Base-by-base conservation (phyloP, 1,140 invertebrate genomes). In the Brachionus koreanus region DNA sequence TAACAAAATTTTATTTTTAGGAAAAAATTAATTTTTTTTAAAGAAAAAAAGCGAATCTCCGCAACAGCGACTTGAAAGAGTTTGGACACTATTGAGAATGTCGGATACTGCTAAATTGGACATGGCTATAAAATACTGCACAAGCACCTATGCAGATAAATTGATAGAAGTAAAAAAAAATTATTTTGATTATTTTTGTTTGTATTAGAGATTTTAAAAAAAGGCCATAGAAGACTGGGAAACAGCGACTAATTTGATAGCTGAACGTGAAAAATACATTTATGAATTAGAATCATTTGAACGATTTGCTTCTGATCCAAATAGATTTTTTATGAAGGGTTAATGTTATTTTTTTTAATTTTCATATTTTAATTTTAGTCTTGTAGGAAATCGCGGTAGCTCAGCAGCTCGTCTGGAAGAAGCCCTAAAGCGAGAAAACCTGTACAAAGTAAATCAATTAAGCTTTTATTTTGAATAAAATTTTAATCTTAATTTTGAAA, bases 81-180 rank as follows among this genome's bases (percentile, higher is more conserved):
- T 89, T 0, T 89, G 88, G 88, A 83, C 82, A 25, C 29, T 84
- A 3, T 84, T 89, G 0, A 85, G 86, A 82, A 87, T 89, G 85
- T 86, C 88, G 6, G 87, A 89, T 75, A 83, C 76, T 52, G 83
- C 85, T 7, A 86, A 86, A 75, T 82, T 89, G 9, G 87, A 89
- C 79, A 89, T 89, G 88, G 87, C 87, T 23, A 87, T 89, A 43
- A 89, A 89, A 83, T 89, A 89, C 85, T 87, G 87, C 83, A 85
- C 85, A 83, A 85, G 87, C 65, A 83, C 85, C 6, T 87, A 86
- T 83, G 85, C 85, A 79, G 57, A 63, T n/a, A 84, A 85, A 83
- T 84, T 89, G 9, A 83, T 85, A 61, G 75, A 83, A 39, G 84
- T 85, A 67, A 33, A 33, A 57, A 57, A 57, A 42, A 3, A 5